A percentile compares a stretch with the other conserved stretches of the same genome.
phyloP scores from a whole-genome alignment of 2,113 vertebrate species.

The Tricholaema leucomelas region DNA sequence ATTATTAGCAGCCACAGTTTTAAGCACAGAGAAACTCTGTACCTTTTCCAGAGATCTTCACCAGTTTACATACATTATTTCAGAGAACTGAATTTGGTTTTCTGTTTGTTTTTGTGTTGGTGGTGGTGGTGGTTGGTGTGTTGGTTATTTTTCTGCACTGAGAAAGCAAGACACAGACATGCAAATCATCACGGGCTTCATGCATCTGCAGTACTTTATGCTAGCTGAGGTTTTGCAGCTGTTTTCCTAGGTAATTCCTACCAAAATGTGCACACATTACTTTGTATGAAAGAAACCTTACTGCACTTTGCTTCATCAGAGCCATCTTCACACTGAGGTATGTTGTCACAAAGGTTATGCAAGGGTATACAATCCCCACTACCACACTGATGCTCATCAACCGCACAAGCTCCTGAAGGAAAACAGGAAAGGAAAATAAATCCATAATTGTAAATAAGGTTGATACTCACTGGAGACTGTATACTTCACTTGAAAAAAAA shows the following conservation, averaged over 20 bases:
- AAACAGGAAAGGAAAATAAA: not conserved
- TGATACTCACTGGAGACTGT: not conserved
- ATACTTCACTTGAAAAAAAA: not conserved
- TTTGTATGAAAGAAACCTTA: conserved; percentile 59
- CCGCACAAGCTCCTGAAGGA: conserved; percentile 79
- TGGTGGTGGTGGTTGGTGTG: too few relatives aligned
- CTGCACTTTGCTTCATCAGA: conserved; percentile 89
- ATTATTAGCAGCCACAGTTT: not conserved
- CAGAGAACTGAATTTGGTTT: not conserved
- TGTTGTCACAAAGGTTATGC: conserved; percentile 77
- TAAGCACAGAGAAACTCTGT: not conserved
- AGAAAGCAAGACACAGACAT: not conserved
- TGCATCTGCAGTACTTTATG: not conserved
- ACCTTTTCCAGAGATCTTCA: not conserved
- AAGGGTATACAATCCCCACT: conserved; percentile 81
- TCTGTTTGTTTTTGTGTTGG: too few relatives aligned
- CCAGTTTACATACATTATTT: not conserved
- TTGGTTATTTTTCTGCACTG: not conserved
- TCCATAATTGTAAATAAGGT: not conserved
- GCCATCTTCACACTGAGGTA: conserved; percentile 81
- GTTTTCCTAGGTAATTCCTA: not conserved
- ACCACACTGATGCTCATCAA: conserved; percentile 78
- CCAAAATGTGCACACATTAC: not conserved
- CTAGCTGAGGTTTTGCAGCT: not conserved
- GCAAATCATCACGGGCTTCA: not conserved